Evolutionary conservation across 2,888 invertebrate species (phyloP).

Genomic region (Eudemis profundana): DNA sequence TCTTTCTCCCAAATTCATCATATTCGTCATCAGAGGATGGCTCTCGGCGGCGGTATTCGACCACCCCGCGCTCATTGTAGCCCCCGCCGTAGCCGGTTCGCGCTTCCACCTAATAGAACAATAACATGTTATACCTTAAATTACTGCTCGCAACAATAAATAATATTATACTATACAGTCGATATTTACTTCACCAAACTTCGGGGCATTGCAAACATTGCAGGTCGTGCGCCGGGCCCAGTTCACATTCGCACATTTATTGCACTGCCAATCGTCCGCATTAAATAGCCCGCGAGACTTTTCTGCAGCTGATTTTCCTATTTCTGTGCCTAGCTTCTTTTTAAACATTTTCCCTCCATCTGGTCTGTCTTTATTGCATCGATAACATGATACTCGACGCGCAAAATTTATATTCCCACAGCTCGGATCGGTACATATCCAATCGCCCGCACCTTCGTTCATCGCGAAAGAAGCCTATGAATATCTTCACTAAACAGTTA

Average conservation of each 20-base stretch:
- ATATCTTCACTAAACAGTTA: constrained; percentile 54
- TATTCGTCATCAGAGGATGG: constrained; percentile 97
- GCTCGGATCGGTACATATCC: constrained; percentile 87
- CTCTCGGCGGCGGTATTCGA: constrained; percentile 96
- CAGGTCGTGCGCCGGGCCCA: constrained; percentile 98
- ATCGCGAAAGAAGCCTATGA: constrained; percentile 66
- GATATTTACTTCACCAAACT: constrained; percentile 95
- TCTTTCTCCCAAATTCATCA: constrained; percentile 94
- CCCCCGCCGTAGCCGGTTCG: constrained; percentile 94
- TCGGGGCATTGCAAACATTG: constrained; percentile 99
- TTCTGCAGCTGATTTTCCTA: constrained; percentile 99
- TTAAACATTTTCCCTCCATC: constrained; percentile 77
- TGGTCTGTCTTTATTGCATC: constrained; percentile 91
- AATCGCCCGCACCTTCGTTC: constrained; percentile 84
- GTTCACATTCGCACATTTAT: constrained; percentile 99
- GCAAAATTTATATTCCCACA: constrained; percentile 99
- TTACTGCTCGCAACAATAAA: not conserved
- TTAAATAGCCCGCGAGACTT: constrained; percentile 98
- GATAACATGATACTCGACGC: constrained; percentile 94
- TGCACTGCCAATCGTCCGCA: constrained; percentile 99
- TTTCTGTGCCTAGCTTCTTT: constrained; percentile 97
- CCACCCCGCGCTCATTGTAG: constrained; percentile 97
- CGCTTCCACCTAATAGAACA: constrained; percentile 85
- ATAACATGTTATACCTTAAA: constrained; percentile 12
- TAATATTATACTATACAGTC: constrained; percentile 23